Evolutionary conservation across 2,888 invertebrate species (phyloP).

Genomic region (Hyles lineata): DNA sequence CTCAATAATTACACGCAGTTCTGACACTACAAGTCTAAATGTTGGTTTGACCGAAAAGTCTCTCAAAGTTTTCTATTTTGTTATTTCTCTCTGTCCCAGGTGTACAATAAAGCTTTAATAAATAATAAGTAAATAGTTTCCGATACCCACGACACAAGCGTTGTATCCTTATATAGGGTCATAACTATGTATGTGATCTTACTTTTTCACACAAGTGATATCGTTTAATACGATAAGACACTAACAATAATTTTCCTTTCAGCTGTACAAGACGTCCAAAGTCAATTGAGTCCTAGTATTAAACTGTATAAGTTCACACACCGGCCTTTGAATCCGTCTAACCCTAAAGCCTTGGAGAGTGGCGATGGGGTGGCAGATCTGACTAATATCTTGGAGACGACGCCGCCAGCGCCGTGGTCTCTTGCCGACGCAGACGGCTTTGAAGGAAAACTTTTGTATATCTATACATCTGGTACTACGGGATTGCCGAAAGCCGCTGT

Average conservation of each 20-base stretch:
- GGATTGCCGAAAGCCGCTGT: conserved; percentile 99
- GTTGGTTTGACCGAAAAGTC: too few relatives aligned
- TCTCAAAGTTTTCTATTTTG: too few relatives aligned
- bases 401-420: conserved; percentile 83
- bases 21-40: too few relatives aligned
- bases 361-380: conserved; percentile 84
- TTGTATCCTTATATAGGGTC: too few relatives aligned
- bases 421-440: conserved; percentile 87
- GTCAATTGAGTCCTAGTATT: conserved; percentile 87
- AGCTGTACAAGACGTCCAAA: conserved; percentile 89
- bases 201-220: not conserved
- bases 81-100: too few relatives aligned
- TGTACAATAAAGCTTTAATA: too few relatives aligned
- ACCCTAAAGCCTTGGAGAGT: conserved; percentile 45
- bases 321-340: conserved; percentile 59
- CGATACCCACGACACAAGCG: too few relatives aligned
- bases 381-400: conserved; percentile 84
- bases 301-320: conserved; percentile 87
- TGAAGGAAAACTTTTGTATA: conserved; percentile 94
- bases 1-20: too few relatives aligned
- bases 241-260: not conserved
- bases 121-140: too few relatives aligned
- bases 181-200: too few relatives aligned
- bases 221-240: not conserved
- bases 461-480: conserved; percentile 99